Evolutionary conservation across 2,113 vertebrate species (phyloP).

Genomic region (Cnemophilus loriae): DNA sequence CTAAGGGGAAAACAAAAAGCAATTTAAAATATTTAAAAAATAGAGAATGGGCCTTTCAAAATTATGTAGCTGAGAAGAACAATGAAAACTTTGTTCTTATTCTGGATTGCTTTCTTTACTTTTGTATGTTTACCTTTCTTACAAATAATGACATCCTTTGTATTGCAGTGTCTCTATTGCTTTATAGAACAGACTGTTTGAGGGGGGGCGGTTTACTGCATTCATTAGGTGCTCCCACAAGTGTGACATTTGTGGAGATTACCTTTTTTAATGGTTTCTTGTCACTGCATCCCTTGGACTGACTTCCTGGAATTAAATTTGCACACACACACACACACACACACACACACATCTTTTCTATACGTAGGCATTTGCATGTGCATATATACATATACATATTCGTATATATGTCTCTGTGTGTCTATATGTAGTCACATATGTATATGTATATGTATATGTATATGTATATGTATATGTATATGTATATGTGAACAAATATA

Average conservation of each 20-base stretch:
- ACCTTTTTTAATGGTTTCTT: not conserved
- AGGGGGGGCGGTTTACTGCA: not conserved
- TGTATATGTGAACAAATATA: too few relatives aligned
- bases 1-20: fast-evolving
- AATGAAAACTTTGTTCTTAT: not conserved
- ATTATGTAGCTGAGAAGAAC: not conserved
- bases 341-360: not conserved
- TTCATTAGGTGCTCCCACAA: not conserved
- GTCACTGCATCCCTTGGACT: not conserved
- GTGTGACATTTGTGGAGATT: not conserved
- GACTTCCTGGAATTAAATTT: not conserved
- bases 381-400: fast-evolving
- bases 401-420: too few relatives aligned
- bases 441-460: not conserved
- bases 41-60: not conserved
- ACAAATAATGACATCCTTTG: not conserved
- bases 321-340: not conserved
- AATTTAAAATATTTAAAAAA: not conserved
- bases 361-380: fast-evolving
- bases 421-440: not conserved
- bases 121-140: not conserved
- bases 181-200: not conserved
- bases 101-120: not conserved
- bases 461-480: fast-evolving
- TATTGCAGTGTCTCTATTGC: not conserved